Evolutionary conservation across 2,888 invertebrate species (phyloP).

Genomic region (Platycheirus albimanus): DNA sequence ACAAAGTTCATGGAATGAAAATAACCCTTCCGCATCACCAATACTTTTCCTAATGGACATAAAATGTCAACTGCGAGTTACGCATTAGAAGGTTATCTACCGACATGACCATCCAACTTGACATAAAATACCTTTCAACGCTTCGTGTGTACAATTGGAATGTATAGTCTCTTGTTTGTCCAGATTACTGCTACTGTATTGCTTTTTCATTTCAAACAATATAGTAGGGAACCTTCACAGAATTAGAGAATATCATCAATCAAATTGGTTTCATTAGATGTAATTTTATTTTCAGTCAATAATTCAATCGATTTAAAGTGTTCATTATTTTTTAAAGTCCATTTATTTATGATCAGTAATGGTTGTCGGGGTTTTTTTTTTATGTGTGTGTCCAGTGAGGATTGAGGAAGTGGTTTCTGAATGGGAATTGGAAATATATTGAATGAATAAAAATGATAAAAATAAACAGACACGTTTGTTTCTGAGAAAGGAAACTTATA

Average conservation of each 20-base stretch:
- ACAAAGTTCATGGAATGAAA: no score
- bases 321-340: slow-evolving; percentile 12
- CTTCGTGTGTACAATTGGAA: slow-evolving; percentile 40
- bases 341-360: not conserved
- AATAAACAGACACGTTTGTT: no score
- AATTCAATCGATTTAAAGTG: slow-evolving; percentile 28
- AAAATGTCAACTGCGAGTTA: slow-evolving; percentile 71
- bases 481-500: no score
- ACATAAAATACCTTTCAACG: slow-evolving; percentile 73
- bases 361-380: slow-evolving; percentile 1
- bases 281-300: slow-evolving; percentile 61
- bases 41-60: slow-evolving; percentile 71
- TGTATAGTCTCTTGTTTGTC: slow-evolving; percentile 49
- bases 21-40: no score
- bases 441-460: not conserved
- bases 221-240: slow-evolving; percentile 10
- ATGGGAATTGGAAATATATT: not conserved
- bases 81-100: slow-evolving; percentile 69
- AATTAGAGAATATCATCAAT: slow-evolving; percentile 59
- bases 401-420: slow-evolving; percentile 12
- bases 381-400: not conserved
- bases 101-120: slow-evolving; percentile 68
- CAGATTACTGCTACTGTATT: slow-evolving; percentile 62
- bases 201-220: not conserved
- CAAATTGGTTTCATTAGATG: slow-evolving; percentile 63